Evolutionary conservation across 2,113 vertebrate species (phyloP), one percentile per base, ranked within the genome.

Genomic region (Hippopotamus amphibius): DNA sequence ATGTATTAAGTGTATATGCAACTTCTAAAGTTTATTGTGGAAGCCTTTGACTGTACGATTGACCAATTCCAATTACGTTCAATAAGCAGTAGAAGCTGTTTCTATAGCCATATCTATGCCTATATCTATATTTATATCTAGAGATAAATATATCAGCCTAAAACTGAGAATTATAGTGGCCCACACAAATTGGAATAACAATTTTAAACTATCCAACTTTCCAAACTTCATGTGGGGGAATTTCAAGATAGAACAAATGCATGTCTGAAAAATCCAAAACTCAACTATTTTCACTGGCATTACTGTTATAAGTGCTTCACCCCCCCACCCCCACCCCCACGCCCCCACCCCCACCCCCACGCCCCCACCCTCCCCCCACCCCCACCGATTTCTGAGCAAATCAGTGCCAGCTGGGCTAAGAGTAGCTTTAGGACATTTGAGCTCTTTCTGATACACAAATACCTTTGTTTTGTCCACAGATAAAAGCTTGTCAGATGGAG

Each of bases 401-500:
- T 57, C 41, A 26, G 3, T 1, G 0, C 2, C 6, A n/a, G 22
- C 16, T 61, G 43, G 24, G 11, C 63, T 21, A 37, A 55, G 37
- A 19, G 6, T 37, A 63, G 22, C 7, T 50, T 65, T 41, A 66
- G 41, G 76, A 43, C 16, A 46, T 17, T 5, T 22, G 3, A 16
- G 37, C 22, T 82, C 59, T 95, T 57, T 88, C 55, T 59, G 16
- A n/a, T 71, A 53, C 68, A 21, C 63, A 76, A 83, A 71, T 77
- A 21, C 15, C 71, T 95, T 68, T 50, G 33, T 96, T 96, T 94
- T 92, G 6, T 88, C 28, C 69, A 15, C 69, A 98, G 97, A 96
- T 98, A 79, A 97, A 98, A 96, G 76, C 83, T 33, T 98, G 69
- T 92, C 89, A 97, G 41, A 84, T 96, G 92, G 90, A 98, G 94